phyloP scores from a whole-genome alignment of 2,797 vertebrate species.

The Zalophus californianus region DNA sequence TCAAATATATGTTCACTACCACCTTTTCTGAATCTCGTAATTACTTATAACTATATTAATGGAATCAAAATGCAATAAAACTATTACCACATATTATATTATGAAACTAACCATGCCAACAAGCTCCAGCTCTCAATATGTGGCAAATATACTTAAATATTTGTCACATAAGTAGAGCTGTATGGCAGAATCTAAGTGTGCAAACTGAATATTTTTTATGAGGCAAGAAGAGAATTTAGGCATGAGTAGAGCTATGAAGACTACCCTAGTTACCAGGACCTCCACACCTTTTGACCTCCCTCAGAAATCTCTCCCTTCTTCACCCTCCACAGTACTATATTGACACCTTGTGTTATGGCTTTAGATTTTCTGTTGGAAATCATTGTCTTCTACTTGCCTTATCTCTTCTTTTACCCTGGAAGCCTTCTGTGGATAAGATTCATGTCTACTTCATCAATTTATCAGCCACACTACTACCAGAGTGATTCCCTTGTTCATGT shows the following conservation, averaged over 20 bases:
- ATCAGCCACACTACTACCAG: neutral
- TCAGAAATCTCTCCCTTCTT: neutral
- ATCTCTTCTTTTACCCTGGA: neutral
- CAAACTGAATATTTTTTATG: neutral
- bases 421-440: neutral
- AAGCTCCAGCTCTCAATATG: neutral
- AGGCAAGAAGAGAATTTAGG: neutral
- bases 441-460: neutral
- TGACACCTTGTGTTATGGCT: neutral
- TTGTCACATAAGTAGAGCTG: neutral
- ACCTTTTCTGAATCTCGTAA: conserved; percentile 49
- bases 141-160: neutral
- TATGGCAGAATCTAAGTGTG: neutral
- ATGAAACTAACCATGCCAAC: neutral
- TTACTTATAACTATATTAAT: conserved; percentile 22
- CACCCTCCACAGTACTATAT: fast-evolving
- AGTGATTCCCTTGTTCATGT: neutral
- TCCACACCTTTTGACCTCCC: neutral
- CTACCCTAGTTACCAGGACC: neutral
- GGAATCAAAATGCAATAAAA: neutral
- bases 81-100: neutral
- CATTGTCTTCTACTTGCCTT: neutral
- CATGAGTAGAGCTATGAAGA: fast-evolving
- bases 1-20: neutral
- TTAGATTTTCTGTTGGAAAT: neutral